Conservation (phyloP, 2,797 vertebrate species). For the Podargus strigoides region DNA sequence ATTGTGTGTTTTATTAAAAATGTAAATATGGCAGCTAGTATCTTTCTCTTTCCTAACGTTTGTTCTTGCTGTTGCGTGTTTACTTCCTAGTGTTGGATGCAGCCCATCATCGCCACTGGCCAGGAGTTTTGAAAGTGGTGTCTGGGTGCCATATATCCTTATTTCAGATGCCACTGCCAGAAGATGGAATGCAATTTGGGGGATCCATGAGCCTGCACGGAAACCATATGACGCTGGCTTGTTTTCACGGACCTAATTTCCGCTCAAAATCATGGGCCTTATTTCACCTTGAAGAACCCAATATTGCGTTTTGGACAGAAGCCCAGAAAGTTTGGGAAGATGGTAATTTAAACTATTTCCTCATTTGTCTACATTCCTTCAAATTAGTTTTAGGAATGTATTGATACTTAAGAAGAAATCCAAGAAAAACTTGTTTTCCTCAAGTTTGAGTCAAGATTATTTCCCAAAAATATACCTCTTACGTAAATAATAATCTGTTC, state of each 20-base stretch:
- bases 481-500: not conserved
- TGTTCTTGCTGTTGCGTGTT: not conserved
- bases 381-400: not conserved
- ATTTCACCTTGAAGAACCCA: conserved; percentile 97
- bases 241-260: conserved; percentile 98
- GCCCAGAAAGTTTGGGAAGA: conserved; percentile 98
- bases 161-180: conserved; percentile 93
- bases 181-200: conserved; percentile 95
- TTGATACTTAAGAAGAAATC: not conserved
- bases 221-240: conserved; percentile 98
- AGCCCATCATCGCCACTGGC: conserved; percentile 98
- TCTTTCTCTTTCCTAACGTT: not conserved
- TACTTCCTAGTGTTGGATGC: conserved; percentile 86
- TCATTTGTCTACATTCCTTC: not conserved
- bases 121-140: conserved; percentile 91
- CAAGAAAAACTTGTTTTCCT: not conserved
- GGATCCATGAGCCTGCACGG: conserved; percentile 98
- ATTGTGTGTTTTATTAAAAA: not conserved
- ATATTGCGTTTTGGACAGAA: conserved; percentile 99
- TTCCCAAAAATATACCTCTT: not conserved
- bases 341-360: conserved; percentile 76
- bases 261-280: conserved; percentile 98
- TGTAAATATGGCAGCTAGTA: accelerated
- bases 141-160: conserved; percentile 98
- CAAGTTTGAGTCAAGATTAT: not conserved